These are phyloP conservation scores for Drosophila falleni DNA, from an alignment of 2,888 invertebrate genomes.

Conservation along the genomic window DNA sequence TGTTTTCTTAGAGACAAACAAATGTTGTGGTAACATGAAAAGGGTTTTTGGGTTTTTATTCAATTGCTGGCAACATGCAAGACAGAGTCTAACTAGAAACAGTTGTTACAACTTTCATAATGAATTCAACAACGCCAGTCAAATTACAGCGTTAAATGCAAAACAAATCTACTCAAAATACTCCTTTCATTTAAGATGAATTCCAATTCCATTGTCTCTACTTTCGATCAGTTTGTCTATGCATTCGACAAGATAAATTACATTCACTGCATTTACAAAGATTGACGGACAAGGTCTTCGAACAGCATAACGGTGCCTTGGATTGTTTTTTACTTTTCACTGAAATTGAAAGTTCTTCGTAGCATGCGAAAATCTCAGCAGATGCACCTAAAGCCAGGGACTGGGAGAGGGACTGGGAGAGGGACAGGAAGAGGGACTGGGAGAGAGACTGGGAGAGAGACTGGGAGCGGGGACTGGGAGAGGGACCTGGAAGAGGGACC, in stretches of 20 bases:
- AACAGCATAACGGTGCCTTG: slow-evolving; percentile 15
- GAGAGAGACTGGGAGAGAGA: no score
- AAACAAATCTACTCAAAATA: slow-evolving; percentile 44
- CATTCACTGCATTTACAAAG: slow-evolving; percentile 53
- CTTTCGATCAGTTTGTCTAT: slow-evolving; percentile 5
- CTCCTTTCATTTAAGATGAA: slow-evolving; percentile 22
- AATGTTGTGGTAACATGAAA: slow-evolving; percentile 77
- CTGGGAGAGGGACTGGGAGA: no score
- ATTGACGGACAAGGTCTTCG: slow-evolving; percentile 67
- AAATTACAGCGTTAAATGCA: slow-evolving; percentile 47
- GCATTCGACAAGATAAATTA: slow-evolving; percentile 13
- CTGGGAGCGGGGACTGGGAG: no score
- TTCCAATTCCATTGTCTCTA: slow-evolving; percentile 11
- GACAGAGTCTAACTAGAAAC: slow-evolving; percentile 13
- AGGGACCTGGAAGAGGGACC: no score
- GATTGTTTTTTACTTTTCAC: slow-evolving; percentile 34
- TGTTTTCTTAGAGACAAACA: slow-evolving; percentile 48
- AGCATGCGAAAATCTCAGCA: slow-evolving; percentile 7
- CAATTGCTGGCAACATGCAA: slow-evolving; percentile 56
- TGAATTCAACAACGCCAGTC: slow-evolving; percentile 63
- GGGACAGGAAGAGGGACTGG: no score
- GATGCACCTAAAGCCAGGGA: not conserved
- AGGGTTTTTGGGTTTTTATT: slow-evolving; percentile 74
- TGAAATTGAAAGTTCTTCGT: slow-evolving; percentile 54
- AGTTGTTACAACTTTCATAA: slow-evolving; percentile 61